Base-by-base conservation (phyloP, 2,113 vertebrate species). In the Sialia sialis region DNA sequence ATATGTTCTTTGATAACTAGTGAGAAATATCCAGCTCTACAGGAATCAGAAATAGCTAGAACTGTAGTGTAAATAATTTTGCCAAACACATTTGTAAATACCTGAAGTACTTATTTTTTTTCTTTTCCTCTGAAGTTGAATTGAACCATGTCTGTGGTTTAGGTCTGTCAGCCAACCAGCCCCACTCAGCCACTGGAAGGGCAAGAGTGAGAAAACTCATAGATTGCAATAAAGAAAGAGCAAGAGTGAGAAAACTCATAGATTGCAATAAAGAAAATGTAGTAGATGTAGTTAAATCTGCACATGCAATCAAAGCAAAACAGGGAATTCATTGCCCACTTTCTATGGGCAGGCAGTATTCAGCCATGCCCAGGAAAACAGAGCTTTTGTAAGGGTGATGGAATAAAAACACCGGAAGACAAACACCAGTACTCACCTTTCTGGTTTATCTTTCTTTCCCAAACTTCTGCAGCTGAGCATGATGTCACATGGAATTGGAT, bases 341-440 rank as follows among this genome's bases (percentile, higher is more conserved):
- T 83, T 41, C 16, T 1, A 3, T 16, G 0, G 1, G 11, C 25
- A 58, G 15, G 19, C 4, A 13, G 8, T 17, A 13, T 22, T 56
- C 10, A 64, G 29, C 4, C 30, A 41, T 11, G 1, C 5, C 10
- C 41, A 34, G 27, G 23, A 85, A 38, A 74, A 26, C 25, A 27
- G 11, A 4, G 3, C 11, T 36, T 7, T 4, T 8, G 1, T 27
- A 34, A 43, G 0, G 0, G 16, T 49, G 48, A 56, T 7, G 21
- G 55, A 62, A 74, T 21, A 77, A 17, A 89, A 93, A 43, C 0
- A 0, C 12, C 7, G 13, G n/a, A 78, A 81, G 36, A 70, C 4
- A 55, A 91, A 64, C 0, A 9, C 10, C 6, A 2, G 30, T 3
- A 74, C 13, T 43, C 0, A 0, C 48, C 7, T 11, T 16, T 20